A percentile compares a stretch with the other conserved stretches of the same genome.
These are phyloP conservation scores for Vulpes ferrilata DNA, from an alignment of 2,113 vertebrate species.

Conservation along the genomic window DNA sequence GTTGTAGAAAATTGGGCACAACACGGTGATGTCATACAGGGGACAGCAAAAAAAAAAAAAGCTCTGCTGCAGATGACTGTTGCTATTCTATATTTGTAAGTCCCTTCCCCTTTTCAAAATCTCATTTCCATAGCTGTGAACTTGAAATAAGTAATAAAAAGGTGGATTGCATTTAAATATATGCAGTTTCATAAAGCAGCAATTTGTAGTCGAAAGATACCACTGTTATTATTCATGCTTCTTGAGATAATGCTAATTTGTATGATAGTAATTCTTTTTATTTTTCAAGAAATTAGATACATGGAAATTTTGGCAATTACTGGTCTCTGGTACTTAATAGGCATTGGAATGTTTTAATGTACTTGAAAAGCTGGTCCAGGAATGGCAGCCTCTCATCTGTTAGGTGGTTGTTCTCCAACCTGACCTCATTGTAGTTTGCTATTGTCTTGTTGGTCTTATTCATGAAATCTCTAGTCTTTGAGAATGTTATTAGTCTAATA, in stretches of 20 bases:
- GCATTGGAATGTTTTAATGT: conserved; percentile 24
- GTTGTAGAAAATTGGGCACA: not conserved
- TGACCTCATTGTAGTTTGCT: not conserved
- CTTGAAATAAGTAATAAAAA: not conserved
- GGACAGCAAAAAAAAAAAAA: not conserved
- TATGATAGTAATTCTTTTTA: conserved; percentile 12
- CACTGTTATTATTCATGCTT: not conserved
- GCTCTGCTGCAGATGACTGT: not conserved
- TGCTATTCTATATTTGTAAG: conserved; percentile 52
- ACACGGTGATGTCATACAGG: not conserved
- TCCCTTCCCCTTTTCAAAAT: not conserved
- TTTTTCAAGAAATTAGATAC: conserved; percentile 32
- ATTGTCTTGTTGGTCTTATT: not conserved
- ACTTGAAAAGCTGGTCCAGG: not conserved
- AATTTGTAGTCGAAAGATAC: not conserved
- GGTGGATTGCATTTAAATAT: not conserved
- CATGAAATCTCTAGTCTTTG: not conserved
- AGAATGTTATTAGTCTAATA: not conserved
- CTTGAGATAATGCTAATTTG: conserved; percentile 7
- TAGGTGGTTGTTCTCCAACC: not conserved
- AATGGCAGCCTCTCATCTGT: not conserved
- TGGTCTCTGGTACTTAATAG: not conserved
- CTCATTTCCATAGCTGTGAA: not conserved
- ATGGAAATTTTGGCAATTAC: not conserved
- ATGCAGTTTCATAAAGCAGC: not conserved